phyloP scores from a whole-genome alignment of 2,888 invertebrate genomes.

The Fissipunctia ypsillon region DNA sequence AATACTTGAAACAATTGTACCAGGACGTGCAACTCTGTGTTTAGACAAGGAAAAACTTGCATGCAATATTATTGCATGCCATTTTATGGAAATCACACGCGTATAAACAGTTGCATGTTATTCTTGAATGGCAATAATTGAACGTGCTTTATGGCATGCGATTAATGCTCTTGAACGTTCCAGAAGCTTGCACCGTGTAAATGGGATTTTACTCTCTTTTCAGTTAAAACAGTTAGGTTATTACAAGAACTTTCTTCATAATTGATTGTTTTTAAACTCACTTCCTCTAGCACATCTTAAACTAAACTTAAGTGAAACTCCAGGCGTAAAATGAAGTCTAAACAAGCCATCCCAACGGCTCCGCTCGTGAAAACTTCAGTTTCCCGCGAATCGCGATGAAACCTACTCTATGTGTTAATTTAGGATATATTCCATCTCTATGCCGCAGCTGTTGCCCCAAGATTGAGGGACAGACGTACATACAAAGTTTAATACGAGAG shows the following conservation, averaged over 20 bases:
- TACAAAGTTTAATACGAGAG: slow-evolving; percentile 20
- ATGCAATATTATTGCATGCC: too few relatives aligned
- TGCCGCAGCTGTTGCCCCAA: slow-evolving; percentile 25
- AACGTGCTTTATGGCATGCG: too few relatives aligned
- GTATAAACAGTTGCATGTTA: too few relatives aligned
- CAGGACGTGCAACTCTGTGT: too few relatives aligned
- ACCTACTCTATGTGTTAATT: slow-evolving; percentile 54
- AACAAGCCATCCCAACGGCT: neutral
- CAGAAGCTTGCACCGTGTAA: too few relatives aligned
- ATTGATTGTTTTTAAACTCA: slow-evolving; percentile 24
- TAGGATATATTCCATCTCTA: slow-evolving; percentile 3
- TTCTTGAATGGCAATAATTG: too few relatives aligned
- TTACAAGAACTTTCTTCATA: neutral
- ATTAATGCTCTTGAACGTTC: too few relatives aligned
- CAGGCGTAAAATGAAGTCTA: neutral
- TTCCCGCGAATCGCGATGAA: neutral
- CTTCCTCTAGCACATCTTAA: neutral
- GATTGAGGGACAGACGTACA: slow-evolving; percentile 24
- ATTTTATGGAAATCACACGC: too few relatives aligned
- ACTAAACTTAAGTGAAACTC: neutral
- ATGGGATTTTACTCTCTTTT: too few relatives aligned
- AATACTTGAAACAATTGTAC: too few relatives aligned
- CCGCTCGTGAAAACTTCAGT: neutral
- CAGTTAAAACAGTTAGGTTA: neutral
- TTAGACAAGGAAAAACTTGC: too few relatives aligned